Conservation (phyloP, 2,888 invertebrate species). For the Byasa hedistus region DNA sequence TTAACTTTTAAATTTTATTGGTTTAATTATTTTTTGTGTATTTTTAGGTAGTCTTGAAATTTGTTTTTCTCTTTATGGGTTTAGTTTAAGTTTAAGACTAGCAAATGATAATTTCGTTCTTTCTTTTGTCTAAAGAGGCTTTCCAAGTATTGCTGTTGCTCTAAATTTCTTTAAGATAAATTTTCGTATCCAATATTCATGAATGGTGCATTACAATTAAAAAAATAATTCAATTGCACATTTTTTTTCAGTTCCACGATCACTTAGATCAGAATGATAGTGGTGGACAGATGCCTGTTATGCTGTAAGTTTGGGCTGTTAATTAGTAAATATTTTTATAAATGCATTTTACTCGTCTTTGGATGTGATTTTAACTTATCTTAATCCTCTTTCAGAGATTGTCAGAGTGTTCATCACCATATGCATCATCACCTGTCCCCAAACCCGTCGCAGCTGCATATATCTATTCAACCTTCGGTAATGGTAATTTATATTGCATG, state of each 20-base stretch:
- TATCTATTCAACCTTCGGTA: constrained; percentile 75
- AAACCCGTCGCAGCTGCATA: constrained; percentile 79
- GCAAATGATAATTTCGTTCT: no score
- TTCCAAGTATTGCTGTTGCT: no score
- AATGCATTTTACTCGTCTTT: background rate
- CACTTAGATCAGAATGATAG: constrained; percentile 59
- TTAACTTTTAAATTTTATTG: no score
- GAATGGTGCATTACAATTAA: no score
- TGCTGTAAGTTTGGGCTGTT: constrained; percentile 50
- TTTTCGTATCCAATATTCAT: no score
- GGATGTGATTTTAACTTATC: background rate
- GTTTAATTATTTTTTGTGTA: no score
- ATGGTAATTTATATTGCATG: constrained; percentile 44
- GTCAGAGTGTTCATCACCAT: constrained; percentile 87
- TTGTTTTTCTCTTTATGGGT: no score
- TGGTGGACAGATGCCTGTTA: constrained; percentile 46
- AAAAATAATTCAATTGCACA: no score
- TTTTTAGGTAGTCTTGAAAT: no score
- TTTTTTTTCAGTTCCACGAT: constrained; percentile 57
- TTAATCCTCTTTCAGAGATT: constrained; percentile 59
- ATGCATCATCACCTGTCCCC: constrained; percentile 85
- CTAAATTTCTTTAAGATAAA: no score
- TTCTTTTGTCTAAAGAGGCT: no score
- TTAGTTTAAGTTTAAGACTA: no score
- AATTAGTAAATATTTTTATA: background rate